Conservation (phyloP, 64 coral and sea anemone genomes). For the Catalaphyllia jardinei region DNA sequence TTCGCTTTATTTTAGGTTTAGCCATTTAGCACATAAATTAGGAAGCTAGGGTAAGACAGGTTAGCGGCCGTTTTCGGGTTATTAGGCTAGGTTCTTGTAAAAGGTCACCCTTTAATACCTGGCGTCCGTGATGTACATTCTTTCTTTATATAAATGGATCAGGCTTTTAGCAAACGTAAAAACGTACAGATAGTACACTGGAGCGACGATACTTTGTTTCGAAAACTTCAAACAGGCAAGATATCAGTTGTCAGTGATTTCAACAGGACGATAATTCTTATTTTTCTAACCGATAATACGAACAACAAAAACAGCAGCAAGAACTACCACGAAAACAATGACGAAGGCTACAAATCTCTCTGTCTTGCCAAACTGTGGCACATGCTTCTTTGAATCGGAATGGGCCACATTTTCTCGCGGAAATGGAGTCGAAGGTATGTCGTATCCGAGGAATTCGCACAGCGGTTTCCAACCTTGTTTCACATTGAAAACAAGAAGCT, state of each 20-base stretch:
- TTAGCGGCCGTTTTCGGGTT: too few relatives aligned
- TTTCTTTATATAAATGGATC: too few relatives aligned
- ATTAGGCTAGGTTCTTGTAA: too few relatives aligned
- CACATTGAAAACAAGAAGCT: conserved; percentile 24
- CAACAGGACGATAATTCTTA: neutral
- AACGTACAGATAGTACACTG: too few relatives aligned
- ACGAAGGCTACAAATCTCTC: neutral
- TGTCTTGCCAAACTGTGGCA: neutral
- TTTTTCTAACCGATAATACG: neutral
- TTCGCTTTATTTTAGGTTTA: too few relatives aligned
- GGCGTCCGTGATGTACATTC: too few relatives aligned
- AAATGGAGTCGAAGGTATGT: neutral
- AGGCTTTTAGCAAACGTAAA: too few relatives aligned
- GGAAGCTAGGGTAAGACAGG: too few relatives aligned
- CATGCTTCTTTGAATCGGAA: neutral
- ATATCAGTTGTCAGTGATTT: neutral
- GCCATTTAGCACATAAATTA: too few relatives aligned
- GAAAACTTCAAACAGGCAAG: neutral
- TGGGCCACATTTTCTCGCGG: neutral
- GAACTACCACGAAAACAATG: neutral
- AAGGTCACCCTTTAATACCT: too few relatives aligned
- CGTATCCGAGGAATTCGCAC: neutral
- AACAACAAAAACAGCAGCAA: neutral
- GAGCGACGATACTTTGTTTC: too few relatives aligned
- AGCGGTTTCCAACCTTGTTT: too few relatives aligned